Evolutionary conservation across 2,888 invertebrate species (phyloP).

Genomic region (Tupiocoris notatus): DNA sequence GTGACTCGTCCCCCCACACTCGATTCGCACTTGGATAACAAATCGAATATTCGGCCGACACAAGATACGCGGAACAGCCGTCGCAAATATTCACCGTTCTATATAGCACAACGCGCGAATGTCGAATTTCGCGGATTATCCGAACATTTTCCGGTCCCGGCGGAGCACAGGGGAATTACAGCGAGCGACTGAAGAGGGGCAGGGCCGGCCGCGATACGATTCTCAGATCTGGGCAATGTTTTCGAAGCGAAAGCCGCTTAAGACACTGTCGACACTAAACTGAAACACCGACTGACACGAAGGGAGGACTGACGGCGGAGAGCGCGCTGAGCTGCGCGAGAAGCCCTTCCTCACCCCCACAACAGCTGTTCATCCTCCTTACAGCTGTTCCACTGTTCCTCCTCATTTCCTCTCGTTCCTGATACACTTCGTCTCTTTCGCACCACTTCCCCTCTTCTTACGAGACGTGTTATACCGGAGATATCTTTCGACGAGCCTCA

Average conservation of each 20-base stretch:
- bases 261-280: not conserved
- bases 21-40: not conserved
- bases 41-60: not conserved
- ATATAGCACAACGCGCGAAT: too few relatives aligned
- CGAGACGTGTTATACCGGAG: too few relatives aligned
- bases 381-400: too few relatives aligned
- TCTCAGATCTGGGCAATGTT: not conserved
- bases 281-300: not conserved
- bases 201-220: too few relatives aligned
- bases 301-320: not conserved
- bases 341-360: not conserved
- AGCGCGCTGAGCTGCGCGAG: not conserved
- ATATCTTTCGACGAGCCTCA: too few relatives aligned
- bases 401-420: not conserved
- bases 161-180: too few relatives aligned
- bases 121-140: not conserved
- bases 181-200: not conserved
- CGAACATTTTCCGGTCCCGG: too few relatives aligned
- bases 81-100: too few relatives aligned
- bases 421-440: too few relatives aligned
- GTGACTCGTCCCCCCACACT: not conserved
- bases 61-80: not conserved
- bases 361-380: not conserved
- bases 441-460: too few relatives aligned
- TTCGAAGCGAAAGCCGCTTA: not conserved